A percentile compares a stretch with the other conserved stretches of the same genome.
These are phyloP conservation scores for Corvus hawaiiensis DNA, from an alignment of 2,113 vertebrate genomes.

Conservation along the genomic window DNA sequence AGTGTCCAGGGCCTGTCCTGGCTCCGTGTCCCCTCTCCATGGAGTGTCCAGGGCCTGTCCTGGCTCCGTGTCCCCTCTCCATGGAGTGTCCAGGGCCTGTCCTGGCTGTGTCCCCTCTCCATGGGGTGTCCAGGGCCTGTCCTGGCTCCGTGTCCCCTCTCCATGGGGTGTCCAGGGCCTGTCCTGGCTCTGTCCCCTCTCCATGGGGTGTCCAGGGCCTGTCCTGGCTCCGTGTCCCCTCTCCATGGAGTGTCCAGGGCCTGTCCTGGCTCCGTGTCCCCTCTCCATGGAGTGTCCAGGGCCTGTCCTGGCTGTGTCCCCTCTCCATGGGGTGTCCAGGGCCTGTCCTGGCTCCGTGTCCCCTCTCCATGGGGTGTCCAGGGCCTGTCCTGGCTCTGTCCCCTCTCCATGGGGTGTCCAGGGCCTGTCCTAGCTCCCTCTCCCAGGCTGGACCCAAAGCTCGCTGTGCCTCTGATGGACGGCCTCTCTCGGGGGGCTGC, in stretches of 20 bases:
- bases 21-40: not conserved
- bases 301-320: not conserved
- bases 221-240: no score
- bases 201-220: not conserved
- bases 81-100: not conserved
- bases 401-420: no score
- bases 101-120: not conserved
- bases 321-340: no score
- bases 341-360: no score
- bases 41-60: not conserved
- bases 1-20: not conserved
- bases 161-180: not conserved
- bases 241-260: not conserved
- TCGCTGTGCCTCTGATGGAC: not conserved
- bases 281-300: not conserved
- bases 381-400: no score
- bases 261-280: not conserved
- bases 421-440: not conserved
- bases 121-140: no score
- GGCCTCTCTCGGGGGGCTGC: not conserved
- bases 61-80: not conserved
- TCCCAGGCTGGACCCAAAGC: not conserved
- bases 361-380: no score
- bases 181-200: not conserved
- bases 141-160: no score